Evolutionary conservation across 2,888 invertebrate species (phyloP), one percentile per base, ranked within the genome.

Genomic region (Conistra vaccinii): DNA sequence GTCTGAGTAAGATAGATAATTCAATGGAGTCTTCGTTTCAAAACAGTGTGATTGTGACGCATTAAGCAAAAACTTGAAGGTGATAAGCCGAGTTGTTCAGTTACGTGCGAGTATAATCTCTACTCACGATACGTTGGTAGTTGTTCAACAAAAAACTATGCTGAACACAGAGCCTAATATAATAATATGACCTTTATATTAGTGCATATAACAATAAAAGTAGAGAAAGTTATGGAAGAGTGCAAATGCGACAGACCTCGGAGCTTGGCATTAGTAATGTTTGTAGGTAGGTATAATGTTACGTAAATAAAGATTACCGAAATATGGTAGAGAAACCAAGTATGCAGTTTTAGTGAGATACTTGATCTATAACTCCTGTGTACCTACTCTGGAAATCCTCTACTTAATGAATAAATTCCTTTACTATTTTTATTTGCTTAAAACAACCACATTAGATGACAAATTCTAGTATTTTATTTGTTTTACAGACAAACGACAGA

Each of bases 21-120:
- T 55, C 32, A 62, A 68, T 61, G 29, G 17, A 62, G 35, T 55
- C 45, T 73, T 60, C 20, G 51, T 69, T 48, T 63, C 57, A 71
- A 80, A 78, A 63, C 53, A 45, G 39, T 53, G 42, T 39, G 32
- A 32, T 32, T 14, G 32, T 74, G 85, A 84, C 81, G 76, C 72
- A 82, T 79, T 45, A 57, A 60, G 62, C 69, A 79, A 79, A 85
- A 83, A 81, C 57, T 74, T 68, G 68, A 85, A 66, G 81, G 66
- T 68, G 73, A 73, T 80, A 60, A 68, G 68, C 65, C 26, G 55
- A 66, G 23, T 77, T 53, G 76, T 48, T 73, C 76, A 67, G 66
- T 45, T 66, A 73, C 20, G 42, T 66, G 35, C 35, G 20, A 60
- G 42, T 68, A 65, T 42, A 69, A 58, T 60, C 62, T 42, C 63